Base-by-base conservation (phyloP, 2,888 invertebrate species). In the Pandemis cinnamomeana region DNA sequence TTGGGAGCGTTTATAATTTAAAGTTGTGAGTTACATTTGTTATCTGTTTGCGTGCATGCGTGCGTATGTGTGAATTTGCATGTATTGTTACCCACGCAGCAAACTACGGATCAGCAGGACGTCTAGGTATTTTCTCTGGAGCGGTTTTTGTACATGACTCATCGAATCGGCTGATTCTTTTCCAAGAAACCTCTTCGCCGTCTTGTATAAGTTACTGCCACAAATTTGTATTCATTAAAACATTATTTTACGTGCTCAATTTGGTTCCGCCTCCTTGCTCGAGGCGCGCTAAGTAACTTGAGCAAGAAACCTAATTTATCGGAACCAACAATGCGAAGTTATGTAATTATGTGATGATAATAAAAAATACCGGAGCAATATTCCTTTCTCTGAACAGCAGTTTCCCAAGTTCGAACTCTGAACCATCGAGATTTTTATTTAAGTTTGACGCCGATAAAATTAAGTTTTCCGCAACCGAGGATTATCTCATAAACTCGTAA, bases 361-460 rank as follows among this genome's bases (percentile, higher is more conserved):
- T 62, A 72, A 70, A 67, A 69, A 73, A 66, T 69, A 66, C 63
- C 51, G 58, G n/a, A 58, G 73, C 69, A 66, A 73, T 72, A 72
- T 70, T 62, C 69, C 73, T 64, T 60, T 60, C 51, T 27, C n/a
- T 69, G 51, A 67, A 67, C 67, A 67, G 41, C 63, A 63, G 63
- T 44, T 53, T 51, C n/a, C 64, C 6, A 72, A 73, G 64, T 73
- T 73, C 60, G 61, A 73, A 66, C 70, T 73, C 60, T 41, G 64
- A 27, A 48, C 51, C 66, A 70, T 74, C 62, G 61, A 74, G 60
- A 74, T 74, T 74, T 74, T 74, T 74, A 74, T 74, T 71, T 71
- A 71, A 74, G 61, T 70, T 74, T 55, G 61, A 74, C 71, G 71
- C 67, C 66, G 61, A 71, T 74, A 61, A 55, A 67, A 71, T 71